Base-by-base conservation (phyloP, 1,140 invertebrate species). In the Caenorhabditis remanei region DNA sequence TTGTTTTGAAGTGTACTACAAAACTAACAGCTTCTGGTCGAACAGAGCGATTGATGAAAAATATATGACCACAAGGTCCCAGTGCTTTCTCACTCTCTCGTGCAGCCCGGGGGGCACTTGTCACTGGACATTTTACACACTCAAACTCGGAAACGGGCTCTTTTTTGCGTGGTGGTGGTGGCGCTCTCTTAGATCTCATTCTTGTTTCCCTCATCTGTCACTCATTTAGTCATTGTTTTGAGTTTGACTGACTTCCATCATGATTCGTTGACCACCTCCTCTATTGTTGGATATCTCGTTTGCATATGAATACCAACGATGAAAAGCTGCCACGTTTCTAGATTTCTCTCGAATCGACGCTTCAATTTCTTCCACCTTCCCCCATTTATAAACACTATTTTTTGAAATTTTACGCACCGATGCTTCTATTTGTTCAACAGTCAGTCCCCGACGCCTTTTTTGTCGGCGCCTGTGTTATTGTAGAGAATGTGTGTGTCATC, bases 381-480 rank as follows among this genome's bases (percentile, higher is more conserved):
- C 53, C 71, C 46, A 50, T 79, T 50, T 79, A 6, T 50, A 24
- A 79, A 43, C 40, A 79, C 13, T 50, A 50, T 79, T 79, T 79
- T 79, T 21, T n/a, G 8, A 50, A 53, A 50, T 24, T 50, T 79
- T 79, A 41, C 71, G 71, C 71, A 79, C 46, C 40, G 14, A 14
- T 24, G 71, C 71, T 79, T 79, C 46, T 79, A 79, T 79, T 79
- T 79, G 71, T 79, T 79, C 71, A 79, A 48, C 71, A 79, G 65
- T 71, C 65, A 46, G 71, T 79, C 71, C 46, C 71, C 46, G 71
- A 11, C 71, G 43, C 43, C 46, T 50, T 79, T 79, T 50, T 46
- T 71, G 65, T 71, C 40, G 40, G 65, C 41, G 65, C 40, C 41
- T 43, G 65, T 71, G 65, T 63, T 63, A 63, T 63, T 63, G 61